Evolutionary conservation across 2,113 vertebrate genomes (phyloP).

Genomic region (Aspidoscelis tigris): DNA sequence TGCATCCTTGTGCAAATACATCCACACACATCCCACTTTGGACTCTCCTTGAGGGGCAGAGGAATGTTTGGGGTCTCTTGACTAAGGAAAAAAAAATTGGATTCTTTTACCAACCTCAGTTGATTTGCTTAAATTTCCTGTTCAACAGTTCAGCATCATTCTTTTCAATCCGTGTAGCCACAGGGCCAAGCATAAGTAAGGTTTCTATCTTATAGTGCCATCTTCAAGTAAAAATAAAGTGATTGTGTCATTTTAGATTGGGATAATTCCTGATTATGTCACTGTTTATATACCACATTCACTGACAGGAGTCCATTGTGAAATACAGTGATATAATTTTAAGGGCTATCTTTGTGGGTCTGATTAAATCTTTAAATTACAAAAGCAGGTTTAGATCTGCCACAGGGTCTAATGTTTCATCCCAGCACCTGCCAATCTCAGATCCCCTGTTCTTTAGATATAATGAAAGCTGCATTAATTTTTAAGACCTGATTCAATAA

Average conservation of each 20-base stretch:
- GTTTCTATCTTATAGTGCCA: background rate
- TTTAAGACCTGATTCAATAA: conserved; percentile 77
- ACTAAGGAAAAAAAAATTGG: too few relatives aligned
- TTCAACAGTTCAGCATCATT: too few relatives aligned
- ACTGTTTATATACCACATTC: conserved; percentile 31
- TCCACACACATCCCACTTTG: too few relatives aligned
- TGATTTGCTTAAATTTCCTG: too few relatives aligned
- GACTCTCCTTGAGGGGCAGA: too few relatives aligned
- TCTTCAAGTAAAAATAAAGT: conserved; percentile 6
- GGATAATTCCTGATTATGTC: conserved; percentile 28
- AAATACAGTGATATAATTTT: conserved; percentile 11
- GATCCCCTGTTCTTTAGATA: conserved; percentile 58
- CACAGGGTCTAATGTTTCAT: conserved; percentile 16
- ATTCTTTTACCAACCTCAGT: too few relatives aligned
- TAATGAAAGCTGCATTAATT: conserved; percentile 73
- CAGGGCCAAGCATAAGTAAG: too few relatives aligned
- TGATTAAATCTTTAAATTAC: conserved; percentile 60
- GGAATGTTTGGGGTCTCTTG: too few relatives aligned
- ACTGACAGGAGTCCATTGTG: conserved; percentile 27
- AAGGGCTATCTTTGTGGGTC: conserved; percentile 40
- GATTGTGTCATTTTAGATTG: conserved; percentile 13
- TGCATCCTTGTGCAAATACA: too few relatives aligned
- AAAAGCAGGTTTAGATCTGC: conserved; percentile 40
- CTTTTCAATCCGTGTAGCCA: background rate
- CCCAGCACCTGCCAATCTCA: conserved; percentile 49